Conservation (phyloP, 92 coral and sea anemone species). For the Micromussa lordhowensis region DNA sequence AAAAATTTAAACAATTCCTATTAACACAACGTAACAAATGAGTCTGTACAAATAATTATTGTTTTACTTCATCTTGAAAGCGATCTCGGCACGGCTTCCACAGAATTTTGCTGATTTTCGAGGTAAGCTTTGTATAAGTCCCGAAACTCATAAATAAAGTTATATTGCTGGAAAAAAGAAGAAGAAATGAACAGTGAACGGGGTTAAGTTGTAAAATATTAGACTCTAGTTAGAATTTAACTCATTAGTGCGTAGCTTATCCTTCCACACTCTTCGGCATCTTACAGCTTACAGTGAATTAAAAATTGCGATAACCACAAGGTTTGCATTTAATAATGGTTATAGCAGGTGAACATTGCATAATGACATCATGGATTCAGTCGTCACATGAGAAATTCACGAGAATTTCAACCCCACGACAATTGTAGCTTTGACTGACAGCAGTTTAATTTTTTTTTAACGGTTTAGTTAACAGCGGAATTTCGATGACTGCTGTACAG, state of each 20-base stretch:
- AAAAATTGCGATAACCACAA: too few species aligned
- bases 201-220: too few species aligned
- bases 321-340: not conserved
- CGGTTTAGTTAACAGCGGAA: too few species aligned
- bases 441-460: too few species aligned
- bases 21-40: not conserved
- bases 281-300: too few species aligned
- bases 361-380: not conserved
- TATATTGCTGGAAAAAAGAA: conserved; percentile 75
- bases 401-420: not conserved
- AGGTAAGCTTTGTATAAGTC: conserved; percentile 52
- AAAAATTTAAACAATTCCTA: not conserved
- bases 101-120: conserved; percentile 25
- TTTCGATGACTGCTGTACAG: too few species aligned
- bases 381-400: not conserved
- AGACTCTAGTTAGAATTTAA: not conserved
- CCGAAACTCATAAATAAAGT: conserved; percentile 77
- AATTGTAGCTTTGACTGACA: not conserved
- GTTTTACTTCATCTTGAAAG: conserved; percentile 65
- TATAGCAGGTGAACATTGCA: not conserved
- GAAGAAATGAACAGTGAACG: too few species aligned
- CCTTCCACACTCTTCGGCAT: not conserved
- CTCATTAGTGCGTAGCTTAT: too few species aligned
- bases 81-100: conserved; percentile 50
- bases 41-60: not conserved